phyloP scores from a whole-genome alignment of 2,888 invertebrate species.

The Mylabris sibirica region DNA sequence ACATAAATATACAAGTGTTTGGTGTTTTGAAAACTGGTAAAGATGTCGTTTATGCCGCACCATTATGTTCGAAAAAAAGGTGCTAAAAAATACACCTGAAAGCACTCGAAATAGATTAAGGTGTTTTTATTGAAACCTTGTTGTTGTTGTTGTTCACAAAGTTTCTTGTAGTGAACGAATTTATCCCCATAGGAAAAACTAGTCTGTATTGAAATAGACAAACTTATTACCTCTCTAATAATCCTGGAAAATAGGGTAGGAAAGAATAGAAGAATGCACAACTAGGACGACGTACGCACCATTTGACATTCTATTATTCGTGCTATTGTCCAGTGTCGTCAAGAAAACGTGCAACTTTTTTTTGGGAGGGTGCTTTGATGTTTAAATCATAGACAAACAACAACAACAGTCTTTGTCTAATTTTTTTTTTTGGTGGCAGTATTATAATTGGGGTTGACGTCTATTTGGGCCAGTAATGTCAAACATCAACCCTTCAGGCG shows the following conservation, averaged over 20 bases:
- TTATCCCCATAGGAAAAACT: slow-evolving; percentile 32
- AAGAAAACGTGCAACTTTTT: slow-evolving; percentile 44
- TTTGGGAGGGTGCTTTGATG: slow-evolving; percentile 42
- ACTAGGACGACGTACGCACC: slow-evolving; percentile 45
- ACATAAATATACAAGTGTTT: slow-evolving; percentile 23
- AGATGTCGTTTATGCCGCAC: slow-evolving; percentile 42
- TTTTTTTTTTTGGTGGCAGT: slow-evolving; percentile 19
- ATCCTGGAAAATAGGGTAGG: slow-evolving; percentile 39
- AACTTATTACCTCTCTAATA: slow-evolving; percentile 46
- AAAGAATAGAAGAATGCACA: slow-evolving; percentile 35
- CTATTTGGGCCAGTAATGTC: slow-evolving; percentile 30
- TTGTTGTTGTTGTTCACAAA: slow-evolving; percentile 43
- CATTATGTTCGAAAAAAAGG: slow-evolving; percentile 51
- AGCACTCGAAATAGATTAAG: slow-evolving; percentile 60
- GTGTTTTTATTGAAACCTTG: slow-evolving; percentile 49
- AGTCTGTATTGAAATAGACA: slow-evolving; percentile 37
- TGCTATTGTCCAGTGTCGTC: slow-evolving; percentile 44
- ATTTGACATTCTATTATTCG: slow-evolving; percentile 49
- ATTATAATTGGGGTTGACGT: slow-evolving; percentile 44
- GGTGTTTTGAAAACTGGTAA: slow-evolving; percentile 42
- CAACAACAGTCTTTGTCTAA: neutral
- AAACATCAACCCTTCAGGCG: slow-evolving; percentile 9
- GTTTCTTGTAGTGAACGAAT: neutral
- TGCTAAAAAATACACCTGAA: slow-evolving; percentile 60
- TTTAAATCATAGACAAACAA: slow-evolving; percentile 46